These are phyloP conservation scores for Phylloscopus whistleri DNA, from an alignment of 2,113 vertebrate genomes.

Conservation along the genomic window DNA sequence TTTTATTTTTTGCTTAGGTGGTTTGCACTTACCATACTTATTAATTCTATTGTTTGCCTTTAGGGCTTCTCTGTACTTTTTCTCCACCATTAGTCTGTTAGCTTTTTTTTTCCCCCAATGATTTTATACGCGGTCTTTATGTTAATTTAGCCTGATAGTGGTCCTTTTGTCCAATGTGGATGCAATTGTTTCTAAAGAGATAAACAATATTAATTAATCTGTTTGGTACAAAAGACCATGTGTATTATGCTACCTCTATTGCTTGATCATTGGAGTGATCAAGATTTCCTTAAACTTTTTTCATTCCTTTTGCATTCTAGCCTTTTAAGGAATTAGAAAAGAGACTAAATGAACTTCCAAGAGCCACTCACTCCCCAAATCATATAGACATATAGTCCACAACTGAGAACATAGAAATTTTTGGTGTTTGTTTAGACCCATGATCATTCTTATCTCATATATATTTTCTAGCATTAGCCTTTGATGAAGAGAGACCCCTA, in stretches of 20 bases:
- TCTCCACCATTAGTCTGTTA: conserved; percentile 44
- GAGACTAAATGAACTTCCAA: background rate
- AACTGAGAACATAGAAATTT: background rate
- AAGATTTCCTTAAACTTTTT: background rate
- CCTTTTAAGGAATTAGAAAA: background rate
- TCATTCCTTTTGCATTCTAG: background rate
- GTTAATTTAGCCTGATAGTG: conserved; percentile 30
- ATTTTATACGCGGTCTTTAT: conserved; percentile 43
- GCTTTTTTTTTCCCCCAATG: background rate
- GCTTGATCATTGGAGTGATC: background rate
- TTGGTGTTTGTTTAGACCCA: background rate
- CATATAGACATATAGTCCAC: rapidly evolving
- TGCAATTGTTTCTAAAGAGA: background rate
- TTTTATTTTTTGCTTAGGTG: conserved; percentile 62
- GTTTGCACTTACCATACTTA: conserved; percentile 22
- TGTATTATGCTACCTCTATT: background rate
- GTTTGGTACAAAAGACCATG: background rate
- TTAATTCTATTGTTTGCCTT: conserved; percentile 44
- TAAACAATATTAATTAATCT: background rate
- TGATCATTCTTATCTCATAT: background rate
- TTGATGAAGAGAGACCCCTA: background rate
- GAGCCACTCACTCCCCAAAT: background rate
- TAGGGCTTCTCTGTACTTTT: conserved; percentile 46
- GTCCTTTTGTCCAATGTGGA: background rate
- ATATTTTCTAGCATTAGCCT: background rate